Evolutionary conservation across 2,797 vertebrate species (phyloP).

Genomic region (Sebastes nivosus): DNA sequence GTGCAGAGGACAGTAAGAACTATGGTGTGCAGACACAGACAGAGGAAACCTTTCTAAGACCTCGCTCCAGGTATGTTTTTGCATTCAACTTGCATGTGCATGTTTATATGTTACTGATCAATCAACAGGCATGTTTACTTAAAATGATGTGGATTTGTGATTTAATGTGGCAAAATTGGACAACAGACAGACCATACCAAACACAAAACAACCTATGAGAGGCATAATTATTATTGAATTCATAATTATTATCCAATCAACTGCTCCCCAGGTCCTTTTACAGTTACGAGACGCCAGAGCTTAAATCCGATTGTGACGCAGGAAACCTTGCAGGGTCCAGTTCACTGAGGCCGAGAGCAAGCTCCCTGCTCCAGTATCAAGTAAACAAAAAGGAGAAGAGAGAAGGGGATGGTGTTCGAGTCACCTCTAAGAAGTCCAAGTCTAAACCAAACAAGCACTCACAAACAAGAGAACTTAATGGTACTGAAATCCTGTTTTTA

Average conservation of each 20-base stretch:
- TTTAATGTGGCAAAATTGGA: background rate
- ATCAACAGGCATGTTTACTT: background rate
- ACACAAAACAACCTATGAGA: background rate
- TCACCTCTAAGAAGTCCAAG: constrained; percentile 58
- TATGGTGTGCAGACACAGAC: constrained; percentile 34
- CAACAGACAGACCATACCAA: background rate
- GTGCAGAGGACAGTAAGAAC: constrained; percentile 51
- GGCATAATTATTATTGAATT: background rate
- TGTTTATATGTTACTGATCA: background rate
- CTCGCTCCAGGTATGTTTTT: constrained; percentile 76
- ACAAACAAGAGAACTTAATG: constrained; percentile 61
- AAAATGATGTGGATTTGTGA: background rate
- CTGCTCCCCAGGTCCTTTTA: constrained; percentile 79
- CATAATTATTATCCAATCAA: background rate
- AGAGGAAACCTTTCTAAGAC: constrained; percentile 59
- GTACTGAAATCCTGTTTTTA: constrained; percentile 49
- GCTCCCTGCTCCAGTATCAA: constrained; percentile 30
- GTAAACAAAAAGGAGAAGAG: constrained; percentile 49
- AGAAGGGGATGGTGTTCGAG: constrained; percentile 14
- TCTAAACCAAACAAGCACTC: constrained; percentile 58
- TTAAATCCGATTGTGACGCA: background rate
- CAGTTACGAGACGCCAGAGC: constrained; percentile 69
- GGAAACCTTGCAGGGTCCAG: constrained; percentile 24
- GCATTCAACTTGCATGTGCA: background rate
- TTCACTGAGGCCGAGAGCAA: constrained; percentile 36